Conservation (phyloP, 2,888 invertebrate species). For the Rhagonycha fulva region DNA sequence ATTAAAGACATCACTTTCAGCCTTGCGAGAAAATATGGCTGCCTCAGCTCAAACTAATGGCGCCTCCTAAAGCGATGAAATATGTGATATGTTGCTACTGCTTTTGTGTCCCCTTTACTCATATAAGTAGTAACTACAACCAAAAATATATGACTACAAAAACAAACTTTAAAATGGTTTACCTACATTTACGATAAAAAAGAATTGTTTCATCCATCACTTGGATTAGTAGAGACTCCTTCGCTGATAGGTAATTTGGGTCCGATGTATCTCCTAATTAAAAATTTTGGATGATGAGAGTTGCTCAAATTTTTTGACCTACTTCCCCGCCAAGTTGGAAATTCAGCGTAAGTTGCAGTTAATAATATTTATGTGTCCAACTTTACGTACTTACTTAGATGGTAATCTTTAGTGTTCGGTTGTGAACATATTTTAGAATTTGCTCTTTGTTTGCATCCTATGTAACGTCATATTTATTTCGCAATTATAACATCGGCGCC, state of each 20-base stretch:
- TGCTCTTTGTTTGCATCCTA: constrained; percentile 13
- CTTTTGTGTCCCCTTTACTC: constrained; percentile 8
- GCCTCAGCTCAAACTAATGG: constrained; percentile 37
- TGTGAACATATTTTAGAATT: constrained; percentile 9
- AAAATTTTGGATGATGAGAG: neutral
- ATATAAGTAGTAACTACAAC: neutral
- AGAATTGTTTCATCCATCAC: neutral
- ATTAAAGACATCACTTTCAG: constrained; percentile 57
- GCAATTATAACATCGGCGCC: constrained; percentile 35
- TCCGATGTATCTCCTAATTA: neutral
- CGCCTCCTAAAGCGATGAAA: constrained; percentile 33
- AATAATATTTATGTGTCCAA: neutral
- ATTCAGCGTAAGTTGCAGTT: neutral
- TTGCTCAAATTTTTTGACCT: neutral
- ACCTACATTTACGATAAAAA: neutral
- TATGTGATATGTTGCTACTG: constrained; percentile 31
- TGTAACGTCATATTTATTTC: constrained; percentile 33
- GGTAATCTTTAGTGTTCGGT: constrained; percentile 5
- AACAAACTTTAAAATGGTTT: neutral
- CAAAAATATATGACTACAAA: neutral
- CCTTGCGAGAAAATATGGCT: constrained; percentile 53
- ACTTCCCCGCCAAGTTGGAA: neutral
- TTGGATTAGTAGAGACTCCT: neutral
- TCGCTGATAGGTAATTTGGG: neutral
- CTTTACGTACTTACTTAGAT: neutral